phyloP scores from a whole-genome alignment of 1,140 invertebrate genomes.

The Aphaenogaster ashmeadi region DNA sequence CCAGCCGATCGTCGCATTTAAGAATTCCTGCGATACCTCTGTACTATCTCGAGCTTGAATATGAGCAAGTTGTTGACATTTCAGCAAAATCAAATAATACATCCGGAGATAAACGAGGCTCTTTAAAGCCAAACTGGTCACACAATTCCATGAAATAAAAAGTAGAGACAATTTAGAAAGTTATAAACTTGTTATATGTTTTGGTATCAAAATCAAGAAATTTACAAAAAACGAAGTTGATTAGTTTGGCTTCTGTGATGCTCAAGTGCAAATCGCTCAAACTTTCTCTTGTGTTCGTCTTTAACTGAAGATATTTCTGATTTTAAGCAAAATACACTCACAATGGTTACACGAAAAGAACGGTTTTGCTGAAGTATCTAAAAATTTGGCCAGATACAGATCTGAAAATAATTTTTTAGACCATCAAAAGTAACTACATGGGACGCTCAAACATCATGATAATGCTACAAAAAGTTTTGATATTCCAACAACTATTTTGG shows the following conservation, averaged over 20 bases:
- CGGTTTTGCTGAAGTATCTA: too few relatives aligned
- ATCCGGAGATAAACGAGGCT: neutral
- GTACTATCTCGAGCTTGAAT: neutral
- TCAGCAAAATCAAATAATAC: neutral
- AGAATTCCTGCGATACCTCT: neutral
- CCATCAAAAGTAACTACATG: too few relatives aligned
- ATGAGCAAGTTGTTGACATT: neutral
- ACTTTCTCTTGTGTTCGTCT: neutral
- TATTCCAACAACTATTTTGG: too few relatives aligned
- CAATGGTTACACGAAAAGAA: neutral
- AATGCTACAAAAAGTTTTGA: too few relatives aligned
- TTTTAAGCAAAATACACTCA: neutral
- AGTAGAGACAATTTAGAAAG: neutral
- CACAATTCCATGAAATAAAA: neutral
- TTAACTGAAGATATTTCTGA: neutral
- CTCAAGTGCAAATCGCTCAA: neutral
- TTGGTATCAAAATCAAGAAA: neutral
- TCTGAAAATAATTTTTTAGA: too few relatives aligned
- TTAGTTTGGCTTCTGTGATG: neutral
- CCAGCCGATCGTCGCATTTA: constrained; percentile 12
- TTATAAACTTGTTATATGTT: neutral
- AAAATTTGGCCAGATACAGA: too few relatives aligned
- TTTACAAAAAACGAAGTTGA: neutral
- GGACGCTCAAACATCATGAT: too few relatives aligned
- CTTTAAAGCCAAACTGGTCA: neutral